Conservation (phyloP, 2,113 vertebrate species). For the Eurypyga helias region DNA sequence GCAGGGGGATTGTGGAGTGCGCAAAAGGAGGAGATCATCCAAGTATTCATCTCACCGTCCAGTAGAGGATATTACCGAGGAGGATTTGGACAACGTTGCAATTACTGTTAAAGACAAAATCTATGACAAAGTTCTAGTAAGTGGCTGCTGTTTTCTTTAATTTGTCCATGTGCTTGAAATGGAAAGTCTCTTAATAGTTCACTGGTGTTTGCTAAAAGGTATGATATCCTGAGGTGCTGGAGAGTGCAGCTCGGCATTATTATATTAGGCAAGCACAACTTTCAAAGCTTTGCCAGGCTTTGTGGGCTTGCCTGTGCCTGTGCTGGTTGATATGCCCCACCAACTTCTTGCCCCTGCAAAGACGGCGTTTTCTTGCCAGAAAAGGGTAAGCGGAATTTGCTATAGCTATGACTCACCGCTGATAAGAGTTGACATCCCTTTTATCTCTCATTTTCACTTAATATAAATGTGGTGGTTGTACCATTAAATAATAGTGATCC, state of each 20-base stretch:
- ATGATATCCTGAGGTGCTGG: neutral
- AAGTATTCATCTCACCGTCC: constrained; percentile 70
- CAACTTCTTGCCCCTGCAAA: neutral
- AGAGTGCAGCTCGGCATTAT: neutral
- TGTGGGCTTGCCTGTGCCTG: neutral
- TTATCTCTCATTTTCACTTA: neutral
- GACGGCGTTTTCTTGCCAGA: neutral
- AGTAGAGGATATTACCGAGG: constrained; percentile 90
- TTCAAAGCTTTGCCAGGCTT: neutral
- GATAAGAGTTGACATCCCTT: neutral
- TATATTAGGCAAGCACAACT: neutral
- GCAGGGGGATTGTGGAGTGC: constrained; percentile 62
- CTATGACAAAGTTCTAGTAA: constrained; percentile 91
- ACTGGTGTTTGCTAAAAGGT: neutral
- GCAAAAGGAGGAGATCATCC: constrained; percentile 69
- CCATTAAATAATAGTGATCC: neutral
- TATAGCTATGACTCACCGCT: neutral
- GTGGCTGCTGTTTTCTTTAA: constrained; percentile 9
- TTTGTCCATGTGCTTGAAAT: neutral
- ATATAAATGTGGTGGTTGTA: neutral
- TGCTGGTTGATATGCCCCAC: neutral
- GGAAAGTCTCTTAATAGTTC: neutral
- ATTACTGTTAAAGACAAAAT: constrained; percentile 91
- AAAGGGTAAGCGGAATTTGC: neutral
- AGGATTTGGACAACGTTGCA: constrained; percentile 91